Percentiles rank a stretch among this genome's conserved stretches.
phyloP scores from a whole-genome alignment of 2,113 vertebrate genomes.

The Nothoprocta pentlandii region DNA sequence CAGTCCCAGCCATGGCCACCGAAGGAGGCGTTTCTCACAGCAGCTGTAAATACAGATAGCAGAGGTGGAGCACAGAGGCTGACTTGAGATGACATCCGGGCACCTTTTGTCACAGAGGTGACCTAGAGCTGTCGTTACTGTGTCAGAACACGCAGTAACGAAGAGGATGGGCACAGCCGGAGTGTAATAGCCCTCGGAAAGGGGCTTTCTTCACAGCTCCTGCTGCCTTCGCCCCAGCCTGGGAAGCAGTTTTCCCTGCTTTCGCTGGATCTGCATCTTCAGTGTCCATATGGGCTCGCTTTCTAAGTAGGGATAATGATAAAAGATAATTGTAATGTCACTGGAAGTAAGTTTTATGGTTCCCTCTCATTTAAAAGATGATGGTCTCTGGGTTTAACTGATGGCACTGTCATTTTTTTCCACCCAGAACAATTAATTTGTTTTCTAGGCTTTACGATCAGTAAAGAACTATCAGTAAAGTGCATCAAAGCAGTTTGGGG shows the following conservation, averaged over 20 bases:
- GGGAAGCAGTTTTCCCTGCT: not conserved
- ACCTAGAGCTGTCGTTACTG: not conserved
- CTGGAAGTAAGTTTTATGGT: not conserved
- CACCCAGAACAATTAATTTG: not conserved
- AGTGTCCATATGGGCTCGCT: not conserved
- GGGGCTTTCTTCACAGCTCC: accelerated
- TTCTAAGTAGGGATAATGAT: not conserved
- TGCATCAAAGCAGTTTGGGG: accelerated
- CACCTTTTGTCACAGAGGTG: not conserved
- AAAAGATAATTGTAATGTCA: not conserved
- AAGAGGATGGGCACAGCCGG: not conserved
- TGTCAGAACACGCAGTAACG: not conserved
- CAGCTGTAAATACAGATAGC: not conserved
- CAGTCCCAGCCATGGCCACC: not conserved
- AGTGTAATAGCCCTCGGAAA: not conserved
- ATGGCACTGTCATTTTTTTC: not conserved
- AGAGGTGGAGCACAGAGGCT: not conserved
- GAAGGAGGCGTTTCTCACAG: not conserved
- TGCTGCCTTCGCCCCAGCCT: not conserved
- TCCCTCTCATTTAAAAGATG: not conserved
- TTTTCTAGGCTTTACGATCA: too few species aligned
- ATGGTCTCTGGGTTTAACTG: not conserved
- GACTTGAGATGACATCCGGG: not conserved
- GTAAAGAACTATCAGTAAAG: not conserved
- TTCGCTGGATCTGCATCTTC: not conserved